Evolutionary conservation across 2,113 vertebrate species (phyloP), one percentile per base, ranked within the genome.

Genomic region (Acanthochromis polyacanthus): DNA sequence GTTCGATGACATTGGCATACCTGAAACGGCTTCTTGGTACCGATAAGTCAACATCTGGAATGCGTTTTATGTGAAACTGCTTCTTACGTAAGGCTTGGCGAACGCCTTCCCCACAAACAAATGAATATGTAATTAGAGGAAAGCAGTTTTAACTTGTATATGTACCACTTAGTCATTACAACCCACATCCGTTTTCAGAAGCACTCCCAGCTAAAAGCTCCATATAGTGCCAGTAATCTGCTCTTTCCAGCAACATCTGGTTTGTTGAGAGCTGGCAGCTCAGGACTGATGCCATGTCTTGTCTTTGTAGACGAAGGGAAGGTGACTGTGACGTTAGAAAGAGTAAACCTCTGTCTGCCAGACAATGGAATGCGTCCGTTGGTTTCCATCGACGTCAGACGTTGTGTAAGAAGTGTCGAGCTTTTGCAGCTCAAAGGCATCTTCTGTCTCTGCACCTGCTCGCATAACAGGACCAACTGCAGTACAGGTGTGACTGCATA

Each of bases 361-460:
- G 80, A 88, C 74, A 6, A 45, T 53, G 79, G 90, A 90, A 90
- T 89, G 85, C 38, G 45, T 60, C 80, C 51, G 30, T 64, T 80
- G 65, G 53, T 88, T 91, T 90, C 85, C 90, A 89, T 86, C 23
- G 67, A 81, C 70, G 84, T 89, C 89, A 87, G 38, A 43, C 57
- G 28, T 85, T 87, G 76, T 17, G 15, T 70, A 76, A 86, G 46
- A 69, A 14, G 14, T 25, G 73, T 63, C 69, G 0, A 3, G 30
- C 56, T 50, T 30, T 25, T 57, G 48, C 23, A 19, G 68, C 74
- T 78, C 15, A 9, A 0, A 20, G 45, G 43, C 74, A 57, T 60
- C 40, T 16, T 58, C 52, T 58, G 53, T 2, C 43, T 72, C 63
- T 62, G 71, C 66, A 48, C 61, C 45, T 76, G 48, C 57, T 64